Percentiles rank a stretch among this genome's conserved stretches.
Conservation (phyloP, 2,888 invertebrate species). For the Deilephila elpenor region DNA sequence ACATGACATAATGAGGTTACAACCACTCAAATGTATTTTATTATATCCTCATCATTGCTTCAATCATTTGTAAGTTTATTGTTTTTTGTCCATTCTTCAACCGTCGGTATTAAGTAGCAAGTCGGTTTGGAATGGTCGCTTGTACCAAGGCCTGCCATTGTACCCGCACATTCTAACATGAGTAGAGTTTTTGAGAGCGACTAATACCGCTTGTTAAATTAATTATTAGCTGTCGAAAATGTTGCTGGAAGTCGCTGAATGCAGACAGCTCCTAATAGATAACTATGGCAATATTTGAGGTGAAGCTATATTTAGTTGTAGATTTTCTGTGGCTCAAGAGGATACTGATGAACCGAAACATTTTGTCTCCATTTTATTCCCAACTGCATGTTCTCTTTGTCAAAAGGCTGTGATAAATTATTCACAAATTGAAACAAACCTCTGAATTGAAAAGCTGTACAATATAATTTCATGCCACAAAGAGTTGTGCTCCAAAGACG, state of each 20-base stretch:
- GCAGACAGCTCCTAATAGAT: no score
- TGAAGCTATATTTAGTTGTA: no score
- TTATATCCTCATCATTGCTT: neutral
- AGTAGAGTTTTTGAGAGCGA: conserved; percentile 33
- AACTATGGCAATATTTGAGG: no score
- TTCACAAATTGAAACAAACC: conserved; percentile 20
- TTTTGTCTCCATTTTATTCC: neutral
- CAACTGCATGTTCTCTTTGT: neutral
- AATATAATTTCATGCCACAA: conserved; percentile 20
- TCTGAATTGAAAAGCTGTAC: conserved; percentile 2
- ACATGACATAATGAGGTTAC: neutral
- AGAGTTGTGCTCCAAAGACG: conserved; percentile 16
- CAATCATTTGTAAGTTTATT: neutral
- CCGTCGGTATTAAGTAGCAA: neutral
- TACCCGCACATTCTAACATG: conserved; percentile 60
- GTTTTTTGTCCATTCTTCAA: conserved; percentile 2
- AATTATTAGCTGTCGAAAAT: neutral
- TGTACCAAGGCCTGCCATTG: conserved; percentile 62
- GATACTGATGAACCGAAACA: neutral
- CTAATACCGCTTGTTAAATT: conserved; percentile 1
- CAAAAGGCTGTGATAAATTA: neutral
- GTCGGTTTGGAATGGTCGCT: conserved; percentile 16
- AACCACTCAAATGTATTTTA: neutral
- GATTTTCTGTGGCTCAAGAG: no score
- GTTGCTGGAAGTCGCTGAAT: no score